Evolutionary conservation across 2,888 invertebrate species (phyloP).

Genomic region (Trissolcus brochymenae): DNA sequence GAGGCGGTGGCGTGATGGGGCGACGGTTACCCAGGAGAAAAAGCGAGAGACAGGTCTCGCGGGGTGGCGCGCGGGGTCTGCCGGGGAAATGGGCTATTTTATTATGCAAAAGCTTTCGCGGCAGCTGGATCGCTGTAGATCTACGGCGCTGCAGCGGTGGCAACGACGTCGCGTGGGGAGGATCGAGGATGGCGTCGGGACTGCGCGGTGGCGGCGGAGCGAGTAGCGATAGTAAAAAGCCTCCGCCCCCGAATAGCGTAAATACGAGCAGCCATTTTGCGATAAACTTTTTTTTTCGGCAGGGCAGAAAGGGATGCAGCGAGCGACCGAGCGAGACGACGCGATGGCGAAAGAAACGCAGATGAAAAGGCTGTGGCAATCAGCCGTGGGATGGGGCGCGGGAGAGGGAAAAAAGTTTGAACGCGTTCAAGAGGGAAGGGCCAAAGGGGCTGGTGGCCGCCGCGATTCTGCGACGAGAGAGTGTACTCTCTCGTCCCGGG

Average conservation of each 20-base stretch:
- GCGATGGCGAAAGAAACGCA: conserved; percentile 1
- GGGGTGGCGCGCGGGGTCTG: conserved; percentile 31
- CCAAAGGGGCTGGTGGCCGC: conserved; percentile 42
- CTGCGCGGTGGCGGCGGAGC: conserved; percentile 49
- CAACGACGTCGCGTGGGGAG: conserved; percentile 54
- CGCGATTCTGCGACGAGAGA: conserved; percentile 43
- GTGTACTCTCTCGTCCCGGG: conserved; percentile 41
- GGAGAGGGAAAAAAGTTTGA: conserved; percentile 69
- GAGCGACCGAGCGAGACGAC: conserved; percentile 4
- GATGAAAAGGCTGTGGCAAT: conserved; percentile 17
- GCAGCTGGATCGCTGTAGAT: conserved; percentile 74
- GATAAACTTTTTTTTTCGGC: conserved; percentile 70
- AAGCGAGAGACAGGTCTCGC: conserved; percentile 57
- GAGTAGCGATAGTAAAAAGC: conserved; percentile 63
- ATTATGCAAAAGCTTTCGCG: conserved; percentile 77
- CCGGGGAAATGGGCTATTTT: conserved; percentile 72
- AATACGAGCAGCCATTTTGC: conserved; percentile 76
- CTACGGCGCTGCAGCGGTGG: conserved; percentile 64
- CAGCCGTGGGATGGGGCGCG: conserved; percentile 32
- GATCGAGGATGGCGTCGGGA: conserved; percentile 46
- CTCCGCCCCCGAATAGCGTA: conserved; percentile 74
- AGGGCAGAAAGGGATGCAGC: conserved; percentile 53
- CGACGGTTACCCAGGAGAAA: conserved; percentile 57
- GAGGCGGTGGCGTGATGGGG: conserved; percentile 39
- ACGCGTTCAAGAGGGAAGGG: conserved; percentile 66